A percentile compares a stretch with the other conserved stretches of the same genome.
Conservation (phyloP, 1,140 invertebrate genomes). For the Bradynema listronoti region DNA sequence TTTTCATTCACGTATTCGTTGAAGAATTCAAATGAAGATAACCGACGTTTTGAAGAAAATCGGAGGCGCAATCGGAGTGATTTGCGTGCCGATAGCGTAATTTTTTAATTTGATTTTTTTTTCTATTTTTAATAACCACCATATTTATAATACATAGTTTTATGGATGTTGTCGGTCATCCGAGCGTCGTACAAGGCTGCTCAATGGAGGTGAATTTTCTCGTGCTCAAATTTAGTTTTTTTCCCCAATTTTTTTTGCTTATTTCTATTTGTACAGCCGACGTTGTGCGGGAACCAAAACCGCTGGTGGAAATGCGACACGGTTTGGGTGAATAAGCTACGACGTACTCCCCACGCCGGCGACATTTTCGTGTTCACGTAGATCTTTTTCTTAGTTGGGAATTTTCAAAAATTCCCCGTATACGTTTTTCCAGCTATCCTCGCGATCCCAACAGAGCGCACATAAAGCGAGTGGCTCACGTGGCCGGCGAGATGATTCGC, state of each 20-base stretch:
- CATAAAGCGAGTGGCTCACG: conserved; percentile 19
- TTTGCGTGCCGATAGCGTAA: no score
- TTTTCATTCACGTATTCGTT: no score
- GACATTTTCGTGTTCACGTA: conserved; percentile 32
- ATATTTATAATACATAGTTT: no score
- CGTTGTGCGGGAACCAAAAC: conserved; percentile 15
- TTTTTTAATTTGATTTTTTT: no score
- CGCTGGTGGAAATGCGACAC: conserved; percentile 27
- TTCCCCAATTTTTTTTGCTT: conserved; percentile 1
- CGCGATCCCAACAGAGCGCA: conserved; percentile 23
- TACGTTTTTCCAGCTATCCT: conserved; percentile 16
- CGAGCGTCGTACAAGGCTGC: conserved; percentile 15
- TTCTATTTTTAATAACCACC: no score
- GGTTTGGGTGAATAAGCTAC: conserved; percentile 20
- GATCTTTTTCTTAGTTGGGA: neutral
- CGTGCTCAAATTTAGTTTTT: neutral
- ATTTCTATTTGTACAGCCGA: conserved; percentile 19
- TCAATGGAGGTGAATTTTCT: conserved; percentile 32
- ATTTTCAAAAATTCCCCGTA: neutral
- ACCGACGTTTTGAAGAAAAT: no score
- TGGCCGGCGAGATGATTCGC: conserved; percentile 15
- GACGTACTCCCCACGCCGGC: conserved; percentile 9
- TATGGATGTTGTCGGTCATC: conserved; percentile 31
- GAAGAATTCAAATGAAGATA: no score
- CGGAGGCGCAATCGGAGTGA: no score